Base-by-base conservation (phyloP, 2,797 vertebrate species). In the Gephyroberyx darwinii region DNA sequence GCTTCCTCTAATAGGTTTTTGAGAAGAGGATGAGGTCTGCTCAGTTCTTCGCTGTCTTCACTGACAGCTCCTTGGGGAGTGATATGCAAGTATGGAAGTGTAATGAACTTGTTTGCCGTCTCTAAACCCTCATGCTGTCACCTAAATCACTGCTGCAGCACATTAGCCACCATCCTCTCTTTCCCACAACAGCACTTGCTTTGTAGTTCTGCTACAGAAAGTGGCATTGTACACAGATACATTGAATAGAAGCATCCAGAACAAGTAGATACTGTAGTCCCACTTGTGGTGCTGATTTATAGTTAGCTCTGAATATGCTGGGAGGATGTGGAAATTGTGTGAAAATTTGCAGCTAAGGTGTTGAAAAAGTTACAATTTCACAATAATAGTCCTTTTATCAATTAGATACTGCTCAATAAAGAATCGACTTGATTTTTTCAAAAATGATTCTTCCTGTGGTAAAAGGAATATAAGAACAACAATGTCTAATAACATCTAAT, bases 81-180 rank as follows among this genome's bases (percentile, higher is more conserved):
- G 84, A 93, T 93, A 88, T 87, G 89, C 87, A 90, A 91, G 93
- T 86, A 91, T 91, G 90, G 89, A 92, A 86, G 89, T 90, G 92
- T 93, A 93, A 94, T 93, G 92, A 93, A 94, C 92, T 92, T 88
- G 90, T 93, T 94, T 93, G 91, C 90, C 88, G 91, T 90, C 83
- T 90, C 88, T 90, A 84, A 90, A 90, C 79, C 85, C 69, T 81
- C 72, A 64, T 0, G 64, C 90, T 93, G 92, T 92, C 93, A 91
- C 87, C 79, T 94, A 93, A 94, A 94, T 94, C 93, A 93, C 84
- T 69, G 41, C 83, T 14, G 77, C 75, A 84, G 83, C 83, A 62
- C 81, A 87, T 79, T 84, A 75, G 88, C 83, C 74, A 86, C 87
- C 86, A 69, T 77, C 81, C 52, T 73, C 64, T 57, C 84, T 73